Evolutionary conservation across 2,888 invertebrate species (phyloP).

Genomic region (Epinotia demarniana): DNA sequence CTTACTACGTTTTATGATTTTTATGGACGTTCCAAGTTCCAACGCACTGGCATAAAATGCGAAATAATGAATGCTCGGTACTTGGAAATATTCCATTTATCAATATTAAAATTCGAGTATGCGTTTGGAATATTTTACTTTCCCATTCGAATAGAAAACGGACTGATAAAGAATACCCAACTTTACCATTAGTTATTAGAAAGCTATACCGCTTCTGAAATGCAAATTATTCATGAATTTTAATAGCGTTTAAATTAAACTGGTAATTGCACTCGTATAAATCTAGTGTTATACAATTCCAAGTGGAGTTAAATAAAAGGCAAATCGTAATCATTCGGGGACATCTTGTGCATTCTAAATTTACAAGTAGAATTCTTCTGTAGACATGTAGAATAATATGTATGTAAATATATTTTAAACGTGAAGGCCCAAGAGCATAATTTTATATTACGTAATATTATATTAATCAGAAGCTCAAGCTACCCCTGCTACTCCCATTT

Average conservation of each 20-base stretch:
- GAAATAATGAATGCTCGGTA: slow-evolving; percentile 59
- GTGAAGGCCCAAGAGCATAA: neutral
- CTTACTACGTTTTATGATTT: slow-evolving; percentile 76
- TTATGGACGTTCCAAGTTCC: slow-evolving; percentile 65
- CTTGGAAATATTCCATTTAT: slow-evolving; percentile 57
- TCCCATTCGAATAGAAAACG: slow-evolving; percentile 37
- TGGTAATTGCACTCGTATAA: slow-evolving; percentile 28
- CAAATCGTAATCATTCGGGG: slow-evolving; percentile 18
- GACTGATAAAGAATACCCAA: slow-evolving; percentile 37
- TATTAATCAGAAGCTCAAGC: slow-evolving; percentile 26
- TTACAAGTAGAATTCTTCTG: slow-evolving; percentile 11
- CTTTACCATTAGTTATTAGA: slow-evolving; percentile 32
- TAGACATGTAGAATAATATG: slow-evolving; percentile 1
- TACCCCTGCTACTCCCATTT: slow-evolving; percentile 13
- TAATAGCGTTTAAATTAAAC: slow-evolving; percentile 35
- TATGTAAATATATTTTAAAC: neutral
- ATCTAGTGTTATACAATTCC: slow-evolving; percentile 22
- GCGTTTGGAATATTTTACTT: slow-evolving; percentile 40
- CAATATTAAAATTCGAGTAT: slow-evolving; percentile 55
- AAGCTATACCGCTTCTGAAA: slow-evolving; percentile 34
- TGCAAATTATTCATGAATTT: slow-evolving; percentile 38
- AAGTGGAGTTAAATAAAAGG: neutral
- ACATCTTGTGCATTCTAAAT: slow-evolving; percentile 21
- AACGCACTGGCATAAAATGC: slow-evolving; percentile 56
- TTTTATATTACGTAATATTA: neutral